Evolutionary conservation across 64 coral and sea anemone genomes (phyloP).

Genomic region (Dendrophyllia cribrosa): DNA sequence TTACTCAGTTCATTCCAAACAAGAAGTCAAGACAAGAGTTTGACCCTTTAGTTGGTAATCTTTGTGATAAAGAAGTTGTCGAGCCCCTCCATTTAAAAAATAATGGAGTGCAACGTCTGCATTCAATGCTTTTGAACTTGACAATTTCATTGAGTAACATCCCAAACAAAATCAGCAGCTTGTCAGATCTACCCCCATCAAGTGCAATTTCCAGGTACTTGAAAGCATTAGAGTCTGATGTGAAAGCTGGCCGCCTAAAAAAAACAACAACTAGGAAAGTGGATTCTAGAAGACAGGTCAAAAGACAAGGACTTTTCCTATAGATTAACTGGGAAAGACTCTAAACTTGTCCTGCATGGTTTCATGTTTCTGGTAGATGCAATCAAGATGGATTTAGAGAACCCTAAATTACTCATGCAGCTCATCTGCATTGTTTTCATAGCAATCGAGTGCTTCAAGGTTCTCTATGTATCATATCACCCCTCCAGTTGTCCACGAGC

Average conservation of each 20-base stretch:
- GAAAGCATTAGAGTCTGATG: constrained; percentile 49
- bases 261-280: constrained; percentile 68
- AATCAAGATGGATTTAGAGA: constrained; percentile 33
- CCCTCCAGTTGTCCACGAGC: not conserved
- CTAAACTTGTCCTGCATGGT: constrained; percentile 50
- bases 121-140: constrained; percentile 62
- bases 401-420: constrained; percentile 34
- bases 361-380: constrained; percentile 66
- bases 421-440: constrained; percentile 58
- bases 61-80: constrained; percentile 69
- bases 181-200: constrained; percentile 67
- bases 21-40: constrained; percentile 80
- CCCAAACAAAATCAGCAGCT: constrained; percentile 40
- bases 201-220: constrained; percentile 60
- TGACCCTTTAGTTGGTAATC: constrained; percentile 39
- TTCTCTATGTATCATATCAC: constrained; percentile 67
- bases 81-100: constrained; percentile 67
- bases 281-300: constrained; percentile 46
- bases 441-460: constrained; percentile 22
- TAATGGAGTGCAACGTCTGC: constrained; percentile 75
- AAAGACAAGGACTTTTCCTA: constrained; percentile 68
- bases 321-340: constrained; percentile 63
- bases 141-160: constrained; percentile 61
- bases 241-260: constrained; percentile 65
- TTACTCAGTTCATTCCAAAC: constrained; percentile 50